Base-by-base conservation (phyloP, 2,797 vertebrate genomes). In the Takifugu rubripes region DNA sequence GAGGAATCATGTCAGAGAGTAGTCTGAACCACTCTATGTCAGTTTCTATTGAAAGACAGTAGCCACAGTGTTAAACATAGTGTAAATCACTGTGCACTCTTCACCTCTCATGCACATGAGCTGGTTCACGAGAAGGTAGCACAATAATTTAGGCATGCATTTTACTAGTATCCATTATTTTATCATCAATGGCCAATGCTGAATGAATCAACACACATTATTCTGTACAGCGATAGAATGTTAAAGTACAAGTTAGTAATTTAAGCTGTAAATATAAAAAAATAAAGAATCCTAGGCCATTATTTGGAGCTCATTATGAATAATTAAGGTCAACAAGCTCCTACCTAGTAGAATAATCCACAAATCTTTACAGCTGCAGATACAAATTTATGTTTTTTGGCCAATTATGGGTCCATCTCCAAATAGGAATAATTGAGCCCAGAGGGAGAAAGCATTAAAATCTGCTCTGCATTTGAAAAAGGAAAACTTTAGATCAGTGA, bases 291-390 rank as follows among this genome's bases (percentile, higher is more conserved):
- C 75, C 72, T 29, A 59, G n/a, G n/a, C 17, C 50, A 64, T 75
- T 65, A 68, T 66, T 72, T 67, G 54, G 62, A 70, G 59, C 76
- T 78, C 68, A 72, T 78, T 77, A 75, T 53, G 54, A 71, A 74
- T 77, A 73, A 79, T 74, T 73, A 81, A 69, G 56, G 70, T 78
- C 70, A 73, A 50, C 59, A 55, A 57, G 49, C 58, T 66, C 56
- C 54, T 67, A 66, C 57, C 66, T 55, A 46, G 56, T n/a, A 66
- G 64, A 54, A 54, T 78, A 64, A 82, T 76, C 64, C 68, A 64
- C 47, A 76, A 54, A 66, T 68, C 52, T 59, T 77, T 70, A 62
- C 59, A 55, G 26, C 33, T 49, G 50, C 16, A 69, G 61, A 69
- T 59, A 46, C 59, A 66, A 12, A 55, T 54, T 25, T 68, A 66